Conservation (phyloP, 2,113 vertebrate species). For the Salvelinus fontinalis region DNA sequence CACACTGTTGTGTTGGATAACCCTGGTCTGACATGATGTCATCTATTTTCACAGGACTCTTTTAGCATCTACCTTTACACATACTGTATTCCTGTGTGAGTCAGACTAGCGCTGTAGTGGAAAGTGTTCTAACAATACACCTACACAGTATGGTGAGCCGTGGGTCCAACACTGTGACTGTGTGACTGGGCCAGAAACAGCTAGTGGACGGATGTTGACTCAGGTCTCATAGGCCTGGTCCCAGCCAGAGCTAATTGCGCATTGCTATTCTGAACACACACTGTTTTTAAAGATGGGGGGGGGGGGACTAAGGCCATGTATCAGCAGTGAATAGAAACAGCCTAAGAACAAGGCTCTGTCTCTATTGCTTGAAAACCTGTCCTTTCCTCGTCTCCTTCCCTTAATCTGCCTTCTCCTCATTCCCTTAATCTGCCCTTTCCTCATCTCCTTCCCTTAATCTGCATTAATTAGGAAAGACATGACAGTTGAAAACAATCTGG, state of each 20-base stretch:
- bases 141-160: slow-evolving; percentile 46
- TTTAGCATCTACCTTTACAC: neutral
- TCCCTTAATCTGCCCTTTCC: too few species aligned
- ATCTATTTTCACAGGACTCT: slow-evolving; percentile 9
- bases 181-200: slow-evolving; percentile 27
- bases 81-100: slow-evolving; percentile 2
- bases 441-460: too few species aligned
- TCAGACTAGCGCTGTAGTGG: neutral
- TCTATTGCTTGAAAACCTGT: too few species aligned
- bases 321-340: slow-evolving; percentile 42
- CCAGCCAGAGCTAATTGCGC: slow-evolving; percentile 34
- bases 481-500: too few species aligned
- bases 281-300: slow-evolving; percentile 39
- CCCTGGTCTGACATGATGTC: neutral
- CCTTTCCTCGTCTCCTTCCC: too few species aligned
- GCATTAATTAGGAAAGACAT: too few species aligned
- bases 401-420: too few species aligned
- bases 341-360: neutral
- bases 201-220: slow-evolving; percentile 46
- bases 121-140: slow-evolving; percentile 26
- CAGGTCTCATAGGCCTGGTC: slow-evolving; percentile 49
- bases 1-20: neutral
- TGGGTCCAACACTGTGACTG: slow-evolving; percentile 35
- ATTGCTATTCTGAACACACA: slow-evolving; percentile 49
- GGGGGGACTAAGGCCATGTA: slow-evolving; percentile 55